Base-by-base conservation (phyloP, 2,888 invertebrate genomes). In the Mythimna ferrago region DNA sequence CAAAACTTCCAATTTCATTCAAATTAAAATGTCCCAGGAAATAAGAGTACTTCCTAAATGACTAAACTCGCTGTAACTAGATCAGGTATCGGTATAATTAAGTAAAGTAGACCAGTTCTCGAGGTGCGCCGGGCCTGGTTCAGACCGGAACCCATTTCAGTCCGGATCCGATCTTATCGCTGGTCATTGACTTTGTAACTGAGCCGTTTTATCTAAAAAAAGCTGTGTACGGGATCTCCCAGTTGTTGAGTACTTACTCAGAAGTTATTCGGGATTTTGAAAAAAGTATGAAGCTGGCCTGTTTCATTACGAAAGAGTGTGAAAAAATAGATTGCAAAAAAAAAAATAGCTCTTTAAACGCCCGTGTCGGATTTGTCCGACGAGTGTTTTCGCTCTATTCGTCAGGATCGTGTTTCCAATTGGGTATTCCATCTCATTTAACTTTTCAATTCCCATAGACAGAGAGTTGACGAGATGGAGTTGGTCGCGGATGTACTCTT, bases 81-180 rank as follows among this genome's bases (percentile, higher is more conserved):
- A 82, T 63, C 58, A 62, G 56, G 57, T 73, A 68, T 63, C 32
- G 38, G 57, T 60, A 60, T 72, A 56, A 66, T 69, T 82, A 38
- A 26, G 38, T 66, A 16, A 70, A 66, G 57, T 35, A 61, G 35
- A 73, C 73, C 14, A 67, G 83, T 85, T 82, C 21, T 64, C 66
- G 63, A 80, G 73, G 85, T 61, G 75, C 41, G 73, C 68, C 69
- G 44, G 10, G 54, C 66, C 82, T 61, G 60, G 71, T 57, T 62
- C 10, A 56, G 68, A 64, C 75, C 54, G 63, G 80, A 74, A 78
- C 56, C 35, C 21, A 68, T 58, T 69, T 66, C 70, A 54, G 69
- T 74, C 75, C 83, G 77, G 83, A 77, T 60, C 26, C 56, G 44
- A 70, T 51, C 63, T 41, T 53, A 16, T 19, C 35, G 16, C 66